These are phyloP conservation scores for Ophion obscuratus DNA, from an alignment of 2,888 invertebrate genomes.

Conservation along the genomic window DNA sequence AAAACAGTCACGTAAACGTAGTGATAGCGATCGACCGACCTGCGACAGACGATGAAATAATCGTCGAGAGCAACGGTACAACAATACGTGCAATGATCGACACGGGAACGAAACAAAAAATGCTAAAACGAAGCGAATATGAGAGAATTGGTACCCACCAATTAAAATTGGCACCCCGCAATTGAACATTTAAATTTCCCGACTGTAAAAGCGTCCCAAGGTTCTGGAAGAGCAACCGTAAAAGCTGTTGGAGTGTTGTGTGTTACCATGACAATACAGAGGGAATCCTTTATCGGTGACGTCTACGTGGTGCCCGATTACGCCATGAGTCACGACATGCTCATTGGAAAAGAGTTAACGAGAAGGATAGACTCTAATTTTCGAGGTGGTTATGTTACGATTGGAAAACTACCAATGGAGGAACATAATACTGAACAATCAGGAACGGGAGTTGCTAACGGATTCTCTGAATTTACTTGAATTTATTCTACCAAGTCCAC, in stretches of 20 bases:
- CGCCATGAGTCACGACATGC: too few relatives aligned
- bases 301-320: too few relatives aligned
- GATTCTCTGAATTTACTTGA: too few relatives aligned
- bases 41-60: neutral
- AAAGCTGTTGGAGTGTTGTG: neutral
- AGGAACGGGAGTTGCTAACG: conserved; percentile 77
- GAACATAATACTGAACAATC: too few relatives aligned
- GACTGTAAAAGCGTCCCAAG: neutral
- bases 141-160: neutral
- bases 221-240: neutral
- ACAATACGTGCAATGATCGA: neutral
- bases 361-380: too few relatives aligned
- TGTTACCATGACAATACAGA: neutral
- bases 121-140: neutral
- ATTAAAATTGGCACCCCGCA: too few relatives aligned
- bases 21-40: neutral
- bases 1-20: neutral
- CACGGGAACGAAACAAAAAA: neutral
- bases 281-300: neutral
- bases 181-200: too few relatives aligned
- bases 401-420: too few relatives aligned
- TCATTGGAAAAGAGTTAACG: too few relatives aligned
- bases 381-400: too few relatives aligned
- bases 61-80: neutral
- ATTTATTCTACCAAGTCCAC: too few relatives aligned